phyloP scores from a whole-genome alignment of 2,797 vertebrate genomes.

The Allenopithecus nigroviridis region DNA sequence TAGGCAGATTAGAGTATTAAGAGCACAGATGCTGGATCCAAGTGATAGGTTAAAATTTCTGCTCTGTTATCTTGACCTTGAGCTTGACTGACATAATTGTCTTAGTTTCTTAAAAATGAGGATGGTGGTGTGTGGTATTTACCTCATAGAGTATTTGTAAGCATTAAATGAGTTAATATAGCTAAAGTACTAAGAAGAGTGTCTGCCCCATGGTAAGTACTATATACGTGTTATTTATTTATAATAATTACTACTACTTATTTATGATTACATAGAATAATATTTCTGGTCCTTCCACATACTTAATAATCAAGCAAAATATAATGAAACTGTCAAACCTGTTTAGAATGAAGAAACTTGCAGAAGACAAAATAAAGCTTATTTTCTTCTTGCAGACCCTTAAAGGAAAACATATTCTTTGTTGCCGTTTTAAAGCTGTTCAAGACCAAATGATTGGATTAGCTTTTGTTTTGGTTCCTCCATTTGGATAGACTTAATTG shows the following conservation, averaged over 20 bases:
- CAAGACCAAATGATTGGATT: background rate
- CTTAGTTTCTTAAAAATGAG: background rate
- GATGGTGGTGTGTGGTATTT: background rate
- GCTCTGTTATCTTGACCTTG: background rate
- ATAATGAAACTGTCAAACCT: background rate
- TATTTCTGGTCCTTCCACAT: background rate
- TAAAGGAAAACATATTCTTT: background rate
- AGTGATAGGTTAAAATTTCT: background rate
- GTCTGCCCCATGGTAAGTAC: background rate
- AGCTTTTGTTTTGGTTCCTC: background rate
- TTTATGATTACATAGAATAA: background rate
- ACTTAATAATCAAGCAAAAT: background rate
- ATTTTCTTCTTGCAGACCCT: conserved; percentile 15
- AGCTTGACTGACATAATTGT: background rate
- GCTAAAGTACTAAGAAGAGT: background rate
- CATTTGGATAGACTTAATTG: background rate
- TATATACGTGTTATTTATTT: background rate
- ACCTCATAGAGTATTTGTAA: background rate
- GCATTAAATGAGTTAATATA: background rate
- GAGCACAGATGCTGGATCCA: background rate
- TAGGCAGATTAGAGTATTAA: background rate
- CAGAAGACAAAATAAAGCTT: background rate
- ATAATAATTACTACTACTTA: background rate
- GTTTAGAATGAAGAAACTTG: conserved; percentile 34
- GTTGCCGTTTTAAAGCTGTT: conserved; percentile 11